These are phyloP conservation scores for Sylvia atricapilla DNA, from an alignment of 2,113 vertebrate genomes.

Conservation along the genomic window DNA sequence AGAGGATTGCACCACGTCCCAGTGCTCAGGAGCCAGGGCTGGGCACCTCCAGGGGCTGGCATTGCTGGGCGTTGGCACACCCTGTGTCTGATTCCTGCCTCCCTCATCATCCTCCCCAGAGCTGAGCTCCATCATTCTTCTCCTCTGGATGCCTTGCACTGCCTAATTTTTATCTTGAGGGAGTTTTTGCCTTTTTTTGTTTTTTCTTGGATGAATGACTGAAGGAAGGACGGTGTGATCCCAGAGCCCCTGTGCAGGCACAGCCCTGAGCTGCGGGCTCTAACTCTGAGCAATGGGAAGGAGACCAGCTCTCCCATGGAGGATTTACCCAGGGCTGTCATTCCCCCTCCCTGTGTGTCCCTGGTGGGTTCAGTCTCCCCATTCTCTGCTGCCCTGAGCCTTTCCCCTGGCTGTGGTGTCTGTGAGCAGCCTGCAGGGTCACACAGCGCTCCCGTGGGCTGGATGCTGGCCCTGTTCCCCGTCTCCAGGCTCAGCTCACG, in stretches of 20 bases:
- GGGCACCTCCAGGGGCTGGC: constrained; percentile 21
- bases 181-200: not conserved
- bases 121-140: not conserved
- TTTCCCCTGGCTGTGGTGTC: too few species aligned
- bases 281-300: not conserved
- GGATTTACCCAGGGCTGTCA: not conserved
- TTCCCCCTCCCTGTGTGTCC: not conserved
- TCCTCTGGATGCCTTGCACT: not conserved
- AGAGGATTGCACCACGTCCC: too few species aligned
- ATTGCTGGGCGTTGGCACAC: not conserved
- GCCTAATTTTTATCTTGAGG: not conserved
- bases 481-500: not conserved
- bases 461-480: not conserved
- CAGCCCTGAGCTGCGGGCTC: not conserved
- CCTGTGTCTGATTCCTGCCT: not conserved
- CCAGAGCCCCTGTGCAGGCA: not conserved
- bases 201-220: not conserved
- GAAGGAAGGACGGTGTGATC: not conserved
- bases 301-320: not conserved
- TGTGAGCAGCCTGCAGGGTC: not conserved
- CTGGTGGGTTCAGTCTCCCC: not conserved
- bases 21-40: not conserved
- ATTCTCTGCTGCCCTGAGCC: not conserved
- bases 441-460: not conserved
- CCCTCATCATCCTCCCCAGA: not conserved